Evolutionary conservation across 2,113 vertebrate genomes (phyloP), one percentile per base, ranked within the genome.

Genomic region (Cyprinodon tularosa): DNA sequence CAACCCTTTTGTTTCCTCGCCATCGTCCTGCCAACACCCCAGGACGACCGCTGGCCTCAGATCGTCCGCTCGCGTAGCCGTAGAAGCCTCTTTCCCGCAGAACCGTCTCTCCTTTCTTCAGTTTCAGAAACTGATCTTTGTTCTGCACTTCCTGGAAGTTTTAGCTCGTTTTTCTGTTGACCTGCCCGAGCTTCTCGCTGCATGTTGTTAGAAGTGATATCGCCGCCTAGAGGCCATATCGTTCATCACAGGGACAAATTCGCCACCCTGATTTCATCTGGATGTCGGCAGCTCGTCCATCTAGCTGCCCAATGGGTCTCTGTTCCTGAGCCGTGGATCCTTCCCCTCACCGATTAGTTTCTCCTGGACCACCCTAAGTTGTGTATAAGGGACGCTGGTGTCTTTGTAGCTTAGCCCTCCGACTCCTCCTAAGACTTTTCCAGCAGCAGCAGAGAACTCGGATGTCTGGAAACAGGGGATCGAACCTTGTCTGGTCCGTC

Each of bases 361-460:
- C 81, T 84, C 79, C 87, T 50, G 66, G 63, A 78, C 77, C 40
- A 89, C 86, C 89, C 87, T 87, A 86, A 85, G 68, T 64, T 61
- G 62, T 74, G 62, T 77, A 66, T 4, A 76, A 65, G 66, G 80
- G 78, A 42, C 4, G 57, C 84, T 75, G 70, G 68, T 83, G 71
- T 82, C 53, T 48, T 61, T 68, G 76, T 71, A 73, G 66, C 65
- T 77, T 62, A 82, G 72, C 53, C 39, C 67, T 60, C 29, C 9
- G 77, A 77, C 66, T 76, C 71, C 75, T 60, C 68, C 47, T 66
- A 59, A 37, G 72, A 74, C 64, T 1, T 38, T 42, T 75, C 71
- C 72, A 39, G 77, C 59, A 48, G 61, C 2, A 17, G 22, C 37
- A 66, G 20, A 60, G 75, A 1, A 38, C 36, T 76, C 59, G 61